A percentile compares a stretch with the other conserved stretches of the same genome.
Conservation (phyloP, 2,113 vertebrate species). For the Corynorhinus townsendii region DNA sequence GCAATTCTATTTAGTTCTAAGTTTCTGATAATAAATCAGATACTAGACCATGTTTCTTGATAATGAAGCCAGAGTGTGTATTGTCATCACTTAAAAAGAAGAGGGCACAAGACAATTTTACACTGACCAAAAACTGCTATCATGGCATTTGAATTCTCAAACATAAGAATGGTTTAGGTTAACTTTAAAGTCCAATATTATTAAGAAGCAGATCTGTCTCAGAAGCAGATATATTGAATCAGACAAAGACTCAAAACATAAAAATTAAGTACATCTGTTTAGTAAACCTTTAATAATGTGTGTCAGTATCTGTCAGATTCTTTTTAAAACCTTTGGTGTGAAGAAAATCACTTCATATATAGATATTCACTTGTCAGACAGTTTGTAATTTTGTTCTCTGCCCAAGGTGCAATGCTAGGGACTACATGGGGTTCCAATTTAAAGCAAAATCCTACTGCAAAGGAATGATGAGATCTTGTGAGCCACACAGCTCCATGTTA, state of each 20-base stretch:
- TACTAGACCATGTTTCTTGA: background rate
- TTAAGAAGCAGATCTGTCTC: constrained; percentile 40
- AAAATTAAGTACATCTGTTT: constrained; percentile 57
- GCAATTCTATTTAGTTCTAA: background rate
- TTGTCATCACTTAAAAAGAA: background rate
- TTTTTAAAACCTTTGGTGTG: background rate
- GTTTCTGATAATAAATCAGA: background rate
- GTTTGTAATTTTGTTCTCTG: background rate
- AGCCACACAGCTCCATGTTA: background rate
- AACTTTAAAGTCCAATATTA: constrained; percentile 71
- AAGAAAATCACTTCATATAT: background rate
- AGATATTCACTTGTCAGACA: background rate
- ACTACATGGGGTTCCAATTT: background rate
- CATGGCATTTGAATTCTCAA: constrained; percentile 57
- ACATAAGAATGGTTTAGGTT: constrained; percentile 66
- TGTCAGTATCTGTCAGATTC: background rate
- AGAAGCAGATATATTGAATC: constrained; percentile 62
- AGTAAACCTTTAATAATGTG: constrained; percentile 9
- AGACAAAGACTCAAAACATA: constrained; percentile 57
- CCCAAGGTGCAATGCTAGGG: no score
- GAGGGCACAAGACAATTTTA: background rate
- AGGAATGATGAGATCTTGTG: background rate
- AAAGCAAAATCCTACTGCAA: background rate
- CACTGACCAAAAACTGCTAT: constrained; percentile 51
- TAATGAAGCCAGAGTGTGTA: background rate